A percentile compares a stretch with the other conserved stretches of the same genome.
Conservation (phyloP, 2,113 vertebrate species). For the Ifrita kowaldi region DNA sequence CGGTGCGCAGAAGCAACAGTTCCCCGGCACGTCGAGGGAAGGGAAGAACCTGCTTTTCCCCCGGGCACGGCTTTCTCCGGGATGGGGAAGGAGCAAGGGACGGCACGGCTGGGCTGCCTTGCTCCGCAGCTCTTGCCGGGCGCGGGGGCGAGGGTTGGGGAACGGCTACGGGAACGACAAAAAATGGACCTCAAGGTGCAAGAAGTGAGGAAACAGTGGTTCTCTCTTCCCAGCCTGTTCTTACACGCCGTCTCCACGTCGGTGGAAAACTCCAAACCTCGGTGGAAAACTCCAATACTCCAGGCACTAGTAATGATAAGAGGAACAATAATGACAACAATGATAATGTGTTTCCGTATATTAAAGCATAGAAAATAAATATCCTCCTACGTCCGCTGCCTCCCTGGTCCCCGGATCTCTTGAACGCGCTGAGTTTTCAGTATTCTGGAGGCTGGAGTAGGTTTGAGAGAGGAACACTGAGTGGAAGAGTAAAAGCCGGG, state of each 20-base stretch:
- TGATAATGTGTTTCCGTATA: not conserved
- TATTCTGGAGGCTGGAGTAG: not conserved
- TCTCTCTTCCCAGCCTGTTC: not conserved
- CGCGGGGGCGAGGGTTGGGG: not conserved
- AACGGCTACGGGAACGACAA: not conserved
- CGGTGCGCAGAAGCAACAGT: conserved; percentile 2
- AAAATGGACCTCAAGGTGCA: not conserved
- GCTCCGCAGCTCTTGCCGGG: not conserved
- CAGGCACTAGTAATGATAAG: not conserved
- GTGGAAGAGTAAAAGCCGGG: not conserved
- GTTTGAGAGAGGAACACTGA: not conserved
- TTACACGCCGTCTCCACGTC: not conserved
- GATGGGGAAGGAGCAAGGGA: too few species aligned
- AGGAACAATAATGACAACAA: not conserved
- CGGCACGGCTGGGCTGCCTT: not conserved
- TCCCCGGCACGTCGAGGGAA: not conserved
- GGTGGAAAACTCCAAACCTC: conserved; percentile 19
- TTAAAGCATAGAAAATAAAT: not conserved
- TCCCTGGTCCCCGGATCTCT: not conserved
- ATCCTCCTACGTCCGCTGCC: not conserved
- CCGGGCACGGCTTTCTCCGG: not conserved
- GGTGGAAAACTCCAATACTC: conserved; percentile 18
- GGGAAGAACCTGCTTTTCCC: not conserved
- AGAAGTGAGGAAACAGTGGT: not conserved
- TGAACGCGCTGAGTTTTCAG: not conserved